A percentile compares a stretch with the other conserved stretches of the same genome.
Evolutionary conservation across 2,888 invertebrate genomes (phyloP).

Genomic region (Oscheius sp.): DNA sequence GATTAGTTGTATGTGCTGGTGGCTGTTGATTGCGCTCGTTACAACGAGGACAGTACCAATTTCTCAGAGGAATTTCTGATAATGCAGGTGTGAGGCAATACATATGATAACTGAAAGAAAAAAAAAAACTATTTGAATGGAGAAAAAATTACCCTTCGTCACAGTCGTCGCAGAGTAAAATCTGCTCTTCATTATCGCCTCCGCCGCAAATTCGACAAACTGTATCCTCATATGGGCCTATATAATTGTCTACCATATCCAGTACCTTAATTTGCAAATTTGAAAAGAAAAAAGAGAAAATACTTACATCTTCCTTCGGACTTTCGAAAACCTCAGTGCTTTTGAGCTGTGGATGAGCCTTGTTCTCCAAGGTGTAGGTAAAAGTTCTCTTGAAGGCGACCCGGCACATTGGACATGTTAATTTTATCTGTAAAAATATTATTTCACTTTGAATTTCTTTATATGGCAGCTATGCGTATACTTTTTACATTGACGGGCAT

Average conservation of each 20-base stretch:
- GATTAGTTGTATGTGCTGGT: background rate
- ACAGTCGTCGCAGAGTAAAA: slow-evolving; percentile 26
- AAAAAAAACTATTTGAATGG: no score
- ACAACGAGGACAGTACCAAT: slow-evolving; percentile 8
- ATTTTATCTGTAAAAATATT: background rate
- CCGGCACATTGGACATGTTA: slow-evolving; percentile 23
- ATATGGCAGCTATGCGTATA: background rate
- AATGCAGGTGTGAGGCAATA: slow-evolving; percentile 16
- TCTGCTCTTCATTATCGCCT: slow-evolving; percentile 16
- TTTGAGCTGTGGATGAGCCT: background rate
- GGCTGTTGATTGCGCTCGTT: background rate
- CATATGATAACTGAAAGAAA: slow-evolving; percentile 15
- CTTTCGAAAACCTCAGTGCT: background rate
- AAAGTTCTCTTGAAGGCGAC: background rate
- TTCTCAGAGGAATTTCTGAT: background rate
- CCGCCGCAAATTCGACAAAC: slow-evolving; percentile 19
- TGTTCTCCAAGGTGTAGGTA: slow-evolving; percentile 2
- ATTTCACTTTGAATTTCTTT: no score
- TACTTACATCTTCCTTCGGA: slow-evolving; percentile 14
- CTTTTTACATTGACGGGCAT: background rate
- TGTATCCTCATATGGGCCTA: slow-evolving; percentile 20
- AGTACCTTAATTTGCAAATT: slow-evolving; percentile 4
- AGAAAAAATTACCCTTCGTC: slow-evolving; percentile 23
- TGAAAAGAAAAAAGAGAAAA: background rate
- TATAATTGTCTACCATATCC: background rate